These are phyloP conservation scores for Idaea dimidiata DNA, from an alignment of 2,888 invertebrate genomes.

Conservation along the genomic window DNA sequence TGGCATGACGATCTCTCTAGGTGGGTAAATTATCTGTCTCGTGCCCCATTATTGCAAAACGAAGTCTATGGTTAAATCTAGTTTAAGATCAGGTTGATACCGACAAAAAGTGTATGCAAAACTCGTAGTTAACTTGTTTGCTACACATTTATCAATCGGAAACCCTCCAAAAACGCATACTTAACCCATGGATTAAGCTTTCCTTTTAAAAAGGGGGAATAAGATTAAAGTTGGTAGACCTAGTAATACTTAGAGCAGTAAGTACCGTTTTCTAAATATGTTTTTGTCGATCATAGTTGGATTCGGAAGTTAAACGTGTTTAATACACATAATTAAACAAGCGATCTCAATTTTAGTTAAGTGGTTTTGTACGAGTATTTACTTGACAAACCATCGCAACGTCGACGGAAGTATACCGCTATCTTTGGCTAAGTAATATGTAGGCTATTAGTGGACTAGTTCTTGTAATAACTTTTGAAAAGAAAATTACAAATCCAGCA, in stretches of 20 bases:
- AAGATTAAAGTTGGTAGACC: background rate
- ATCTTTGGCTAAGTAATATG: background rate
- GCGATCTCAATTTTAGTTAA: conserved; percentile 6
- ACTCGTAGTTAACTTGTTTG: no score
- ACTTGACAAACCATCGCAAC: background rate
- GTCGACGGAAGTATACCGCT: background rate
- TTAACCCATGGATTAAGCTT: no score
- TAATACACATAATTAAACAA: background rate
- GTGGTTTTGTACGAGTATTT: background rate
- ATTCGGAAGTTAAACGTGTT: background rate
- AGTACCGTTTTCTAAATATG: background rate
- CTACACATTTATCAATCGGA: no score
- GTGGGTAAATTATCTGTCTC: conserved; percentile 3
- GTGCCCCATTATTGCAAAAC: background rate
- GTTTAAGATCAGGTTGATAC: no score
- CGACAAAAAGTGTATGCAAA: no score
- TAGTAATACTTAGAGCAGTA: background rate
- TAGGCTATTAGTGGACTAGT: background rate
- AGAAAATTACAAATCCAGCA: no score
- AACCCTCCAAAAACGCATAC: no score
- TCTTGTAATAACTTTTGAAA: no score
- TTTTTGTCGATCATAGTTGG: background rate
- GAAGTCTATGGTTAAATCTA: no score
- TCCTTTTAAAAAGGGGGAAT: no score
- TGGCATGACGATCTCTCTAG: background rate